Percentiles rank a stretch among this genome's conserved stretches.
Conservation (phyloP, 2,113 vertebrate genomes). For the Oophaga pumilio region DNA sequence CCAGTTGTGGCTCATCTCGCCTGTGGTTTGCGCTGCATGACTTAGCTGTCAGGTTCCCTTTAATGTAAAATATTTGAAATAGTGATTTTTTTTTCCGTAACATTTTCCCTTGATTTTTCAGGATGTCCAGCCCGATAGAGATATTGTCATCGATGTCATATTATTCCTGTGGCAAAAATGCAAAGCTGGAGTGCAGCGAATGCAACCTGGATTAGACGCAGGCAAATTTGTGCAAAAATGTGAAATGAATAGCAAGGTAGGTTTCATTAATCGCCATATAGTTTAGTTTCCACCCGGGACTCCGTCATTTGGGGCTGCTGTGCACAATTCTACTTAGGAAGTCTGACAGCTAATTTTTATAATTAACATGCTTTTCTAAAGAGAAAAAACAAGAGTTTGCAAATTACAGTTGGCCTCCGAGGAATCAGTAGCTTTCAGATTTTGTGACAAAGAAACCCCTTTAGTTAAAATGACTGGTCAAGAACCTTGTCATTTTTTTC, state of each 20-base stretch:
- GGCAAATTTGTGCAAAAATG: slow-evolving; percentile 67
- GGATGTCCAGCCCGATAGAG: slow-evolving; percentile 76
- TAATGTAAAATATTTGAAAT: background rate
- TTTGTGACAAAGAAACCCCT: no score
- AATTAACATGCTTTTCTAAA: background rate
- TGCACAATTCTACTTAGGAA: background rate
- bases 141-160: slow-evolving; percentile 78
- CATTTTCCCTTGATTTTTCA: slow-evolving; percentile 56
- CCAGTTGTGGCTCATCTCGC: no score
- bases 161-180: slow-evolving; percentile 85
- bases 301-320: background rate
- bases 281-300: slow-evolving; percentile 23
- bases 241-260: slow-evolving; percentile 73
- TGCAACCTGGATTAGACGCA: slow-evolving; percentile 66
- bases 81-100: background rate
- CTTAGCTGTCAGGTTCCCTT: no score
- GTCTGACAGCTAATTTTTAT: background rate
- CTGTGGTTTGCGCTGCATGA: no score
- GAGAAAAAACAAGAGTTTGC: no score
- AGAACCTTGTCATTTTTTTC: no score
- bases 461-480: no score
- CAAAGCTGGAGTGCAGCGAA: slow-evolving; percentile 73
- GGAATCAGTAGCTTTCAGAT: no score
- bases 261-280: slow-evolving; percentile 26
- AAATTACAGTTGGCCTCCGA: no score